Percentiles rank a stretch among this genome's conserved stretches.
phyloP scores from a whole-genome alignment of 2,113 vertebrate genomes.

The Garra rufa region DNA sequence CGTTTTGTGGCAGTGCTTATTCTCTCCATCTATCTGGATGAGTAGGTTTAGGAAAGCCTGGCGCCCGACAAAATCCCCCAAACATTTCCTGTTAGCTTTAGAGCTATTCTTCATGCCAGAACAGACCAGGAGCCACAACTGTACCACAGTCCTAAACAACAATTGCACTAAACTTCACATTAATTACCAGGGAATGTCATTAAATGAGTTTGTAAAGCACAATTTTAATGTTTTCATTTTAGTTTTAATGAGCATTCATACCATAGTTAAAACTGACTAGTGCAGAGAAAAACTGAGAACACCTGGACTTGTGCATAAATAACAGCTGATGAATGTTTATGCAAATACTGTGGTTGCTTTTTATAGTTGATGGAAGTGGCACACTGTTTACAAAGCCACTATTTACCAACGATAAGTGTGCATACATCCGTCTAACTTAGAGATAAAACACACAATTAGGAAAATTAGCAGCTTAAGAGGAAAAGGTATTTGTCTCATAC shows the following conservation, averaged over 20 bases:
- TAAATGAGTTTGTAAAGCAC: not conserved
- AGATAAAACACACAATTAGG: not conserved
- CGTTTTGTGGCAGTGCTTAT: conserved; percentile 33
- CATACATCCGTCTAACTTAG: not conserved
- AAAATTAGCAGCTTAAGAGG: not conserved
- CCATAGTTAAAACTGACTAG: not conserved
- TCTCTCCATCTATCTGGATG: conserved; percentile 29
- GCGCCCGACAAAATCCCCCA: conserved; percentile 56
- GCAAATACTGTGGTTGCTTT: not conserved
- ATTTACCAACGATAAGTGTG: not conserved
- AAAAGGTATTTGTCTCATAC: not conserved
- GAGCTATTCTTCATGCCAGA: conserved; percentile 44
- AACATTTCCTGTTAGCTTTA: conserved; percentile 71
- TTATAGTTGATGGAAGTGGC: not conserved
- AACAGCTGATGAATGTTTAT: not conserved
- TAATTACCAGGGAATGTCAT: not conserved
- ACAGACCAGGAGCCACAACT: not conserved
- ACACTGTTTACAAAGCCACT: not conserved
- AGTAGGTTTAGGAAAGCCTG: conserved; percentile 29
- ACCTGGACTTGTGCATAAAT: not conserved
- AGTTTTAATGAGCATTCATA: no score
- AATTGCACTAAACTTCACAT: not conserved
- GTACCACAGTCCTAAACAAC: conserved; percentile 5
- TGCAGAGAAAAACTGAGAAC: not conserved
- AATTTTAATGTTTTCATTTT: no score